phyloP scores from a whole-genome alignment of 1,140 invertebrate genomes.

The Belonocnema kinseyi region DNA sequence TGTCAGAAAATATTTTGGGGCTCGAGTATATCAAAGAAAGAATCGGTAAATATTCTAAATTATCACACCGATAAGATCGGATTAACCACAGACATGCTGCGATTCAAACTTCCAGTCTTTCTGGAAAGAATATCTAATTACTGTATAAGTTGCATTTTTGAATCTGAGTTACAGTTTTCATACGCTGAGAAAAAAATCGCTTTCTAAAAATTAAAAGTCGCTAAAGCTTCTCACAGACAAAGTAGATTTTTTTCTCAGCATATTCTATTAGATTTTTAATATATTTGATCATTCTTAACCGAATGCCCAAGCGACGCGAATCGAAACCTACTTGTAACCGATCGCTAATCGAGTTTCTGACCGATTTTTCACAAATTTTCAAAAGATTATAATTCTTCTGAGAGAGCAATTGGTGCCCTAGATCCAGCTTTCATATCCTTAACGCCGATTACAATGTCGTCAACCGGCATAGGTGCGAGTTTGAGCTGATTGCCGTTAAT shows the following conservation, averaged over 20 bases:
- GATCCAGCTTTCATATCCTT: constrained; percentile 77
- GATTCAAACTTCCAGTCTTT: constrained; percentile 1
- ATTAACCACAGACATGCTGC: constrained; percentile 5
- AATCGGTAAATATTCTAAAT: not conserved
- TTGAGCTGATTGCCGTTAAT: constrained; percentile 83
- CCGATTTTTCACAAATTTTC: not conserved
- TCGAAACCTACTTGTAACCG: not conserved
- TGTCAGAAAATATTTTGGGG: constrained; percentile 20
- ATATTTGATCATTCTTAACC: no score
- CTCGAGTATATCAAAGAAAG: constrained; percentile 1
- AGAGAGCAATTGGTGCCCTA: constrained; percentile 80
- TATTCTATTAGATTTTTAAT: no score
- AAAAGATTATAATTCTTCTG: constrained; percentile 78
- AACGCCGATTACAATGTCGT: constrained; percentile 78
- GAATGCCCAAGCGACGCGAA: no score
- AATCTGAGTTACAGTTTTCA: not conserved
- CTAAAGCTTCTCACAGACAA: no score
- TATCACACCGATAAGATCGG: constrained; percentile 22
- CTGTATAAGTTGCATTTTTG: not conserved
- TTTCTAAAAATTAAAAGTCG: no score
- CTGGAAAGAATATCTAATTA: not conserved
- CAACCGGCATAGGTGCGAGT: constrained; percentile 79
- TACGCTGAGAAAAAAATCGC: not conserved
- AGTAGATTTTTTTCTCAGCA: no score
- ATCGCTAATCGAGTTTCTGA: not conserved